phyloP scores from a whole-genome alignment of 2,797 vertebrate species.

The Enteromius unitaeniatus region DNA sequence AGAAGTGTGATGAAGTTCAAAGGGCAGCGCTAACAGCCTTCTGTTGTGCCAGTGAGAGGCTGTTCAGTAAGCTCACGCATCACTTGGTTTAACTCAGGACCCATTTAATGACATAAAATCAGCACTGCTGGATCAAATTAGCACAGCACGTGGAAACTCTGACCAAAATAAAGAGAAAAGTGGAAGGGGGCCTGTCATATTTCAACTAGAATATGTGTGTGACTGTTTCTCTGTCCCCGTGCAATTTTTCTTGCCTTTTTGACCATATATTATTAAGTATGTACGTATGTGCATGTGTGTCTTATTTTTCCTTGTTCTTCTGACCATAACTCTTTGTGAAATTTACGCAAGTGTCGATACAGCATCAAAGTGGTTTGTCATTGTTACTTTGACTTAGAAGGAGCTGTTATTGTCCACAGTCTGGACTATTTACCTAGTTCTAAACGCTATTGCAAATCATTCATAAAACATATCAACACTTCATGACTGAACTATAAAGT shows the following conservation, averaged over 20 bases:
- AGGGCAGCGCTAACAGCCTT: conserved; percentile 10
- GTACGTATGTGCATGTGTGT: neutral
- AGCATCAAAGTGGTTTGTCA: conserved; percentile 25
- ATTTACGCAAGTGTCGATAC: conserved; percentile 25
- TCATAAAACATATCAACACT: conserved; percentile 30
- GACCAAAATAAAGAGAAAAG: conserved; percentile 69
- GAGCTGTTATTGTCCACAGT: conserved; percentile 15
- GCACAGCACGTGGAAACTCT: conserved; percentile 68
- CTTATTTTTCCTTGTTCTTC: neutral
- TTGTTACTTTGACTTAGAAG: conserved; percentile 30
- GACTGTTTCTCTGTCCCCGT: neutral
- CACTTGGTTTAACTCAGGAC: conserved; percentile 62
- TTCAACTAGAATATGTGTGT: conserved; percentile 34
- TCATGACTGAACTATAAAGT: conserved; percentile 20
- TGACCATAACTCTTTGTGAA: conserved; percentile 26
- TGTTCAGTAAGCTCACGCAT: conserved; percentile 67
- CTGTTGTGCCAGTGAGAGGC: conserved; percentile 9
- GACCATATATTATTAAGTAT: conserved; percentile 7
- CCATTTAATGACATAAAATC: conserved; percentile 63
- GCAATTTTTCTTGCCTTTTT: conserved; percentile 12
- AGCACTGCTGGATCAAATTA: conserved; percentile 75
- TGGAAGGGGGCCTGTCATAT: conserved; percentile 28
- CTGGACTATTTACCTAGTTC: conserved; percentile 2
- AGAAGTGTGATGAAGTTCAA: conserved; percentile 26
- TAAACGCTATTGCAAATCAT: conserved; percentile 29